Conservation (phyloP, 2,113 vertebrate genomes). For the Microcebus lehilahytsara region DNA sequence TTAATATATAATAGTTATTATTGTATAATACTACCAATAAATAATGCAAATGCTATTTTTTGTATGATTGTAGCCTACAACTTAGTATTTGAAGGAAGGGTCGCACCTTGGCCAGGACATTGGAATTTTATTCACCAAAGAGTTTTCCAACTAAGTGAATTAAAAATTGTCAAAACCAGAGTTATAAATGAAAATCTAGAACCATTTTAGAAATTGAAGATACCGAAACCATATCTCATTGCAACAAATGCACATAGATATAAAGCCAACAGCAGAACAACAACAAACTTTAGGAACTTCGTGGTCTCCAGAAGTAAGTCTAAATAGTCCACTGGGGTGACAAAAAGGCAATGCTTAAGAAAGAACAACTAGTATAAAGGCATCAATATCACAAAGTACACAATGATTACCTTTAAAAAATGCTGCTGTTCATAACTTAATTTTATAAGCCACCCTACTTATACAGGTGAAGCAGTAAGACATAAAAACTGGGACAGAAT, state of each 20-base stretch:
- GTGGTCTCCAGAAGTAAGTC: background rate
- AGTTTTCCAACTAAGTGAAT: background rate
- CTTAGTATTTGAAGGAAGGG: background rate
- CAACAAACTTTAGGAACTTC: too few relatives aligned
- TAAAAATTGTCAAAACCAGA: background rate
- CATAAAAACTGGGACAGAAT: background rate
- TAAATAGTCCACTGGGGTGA: background rate
- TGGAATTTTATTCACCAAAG: background rate
- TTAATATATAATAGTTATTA: background rate
- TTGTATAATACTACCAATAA: background rate
- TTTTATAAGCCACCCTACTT: background rate
- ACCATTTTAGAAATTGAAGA: background rate
- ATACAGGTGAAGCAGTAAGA: background rate
- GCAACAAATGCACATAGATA: background rate
- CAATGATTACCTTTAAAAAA: background rate
- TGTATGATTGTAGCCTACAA: background rate
- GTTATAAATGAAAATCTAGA: background rate
- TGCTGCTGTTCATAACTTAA: background rate
- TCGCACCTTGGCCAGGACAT: accelerated
- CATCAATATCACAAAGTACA: background rate
- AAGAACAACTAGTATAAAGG: background rate
- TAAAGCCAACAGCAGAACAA: background rate
- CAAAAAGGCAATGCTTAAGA: background rate
- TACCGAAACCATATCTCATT: background rate
- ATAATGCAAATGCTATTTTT: background rate